phyloP scores from a whole-genome alignment of 2,888 invertebrate genomes.

The Napeogenes sylphis region DNA sequence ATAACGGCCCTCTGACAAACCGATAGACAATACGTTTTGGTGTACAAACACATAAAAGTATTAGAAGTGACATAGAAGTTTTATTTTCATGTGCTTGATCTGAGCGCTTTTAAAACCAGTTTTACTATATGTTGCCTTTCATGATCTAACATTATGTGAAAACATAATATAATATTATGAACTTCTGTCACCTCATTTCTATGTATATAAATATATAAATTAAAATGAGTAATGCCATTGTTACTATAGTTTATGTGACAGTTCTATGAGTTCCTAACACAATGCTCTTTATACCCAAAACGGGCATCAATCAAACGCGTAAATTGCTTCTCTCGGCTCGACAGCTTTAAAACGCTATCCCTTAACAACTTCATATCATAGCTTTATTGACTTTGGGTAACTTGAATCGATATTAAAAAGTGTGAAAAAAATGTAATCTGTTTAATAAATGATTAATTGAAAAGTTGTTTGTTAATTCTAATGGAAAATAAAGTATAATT shows the following conservation, averaged over 20 bases:
- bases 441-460: no score
- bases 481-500: no score
- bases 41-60: constrained; percentile 20
- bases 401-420: constrained; percentile 2
- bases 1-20: constrained; percentile 43
- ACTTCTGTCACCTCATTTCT: background rate
- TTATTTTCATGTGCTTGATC: background rate
- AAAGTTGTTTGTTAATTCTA: no score
- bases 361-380: constrained; percentile 41
- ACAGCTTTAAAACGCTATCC: constrained; percentile 46
- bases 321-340: constrained; percentile 53
- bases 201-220: background rate
- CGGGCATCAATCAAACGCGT: constrained; percentile 58
- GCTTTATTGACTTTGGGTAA: constrained; percentile 39
- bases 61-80: constrained; percentile 14
- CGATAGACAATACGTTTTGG: constrained; percentile 37
- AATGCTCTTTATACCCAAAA: constrained; percentile 40
- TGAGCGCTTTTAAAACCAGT: no score
- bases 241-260: background rate
- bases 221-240: background rate
- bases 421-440: background rate
- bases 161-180: no score
- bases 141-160: no score
- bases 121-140: no score
- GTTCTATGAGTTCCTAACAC: constrained; percentile 25